Evolutionary conservation across 1,140 invertebrate species (phyloP).

Genomic region (Condylostylus longicornis): DNA sequence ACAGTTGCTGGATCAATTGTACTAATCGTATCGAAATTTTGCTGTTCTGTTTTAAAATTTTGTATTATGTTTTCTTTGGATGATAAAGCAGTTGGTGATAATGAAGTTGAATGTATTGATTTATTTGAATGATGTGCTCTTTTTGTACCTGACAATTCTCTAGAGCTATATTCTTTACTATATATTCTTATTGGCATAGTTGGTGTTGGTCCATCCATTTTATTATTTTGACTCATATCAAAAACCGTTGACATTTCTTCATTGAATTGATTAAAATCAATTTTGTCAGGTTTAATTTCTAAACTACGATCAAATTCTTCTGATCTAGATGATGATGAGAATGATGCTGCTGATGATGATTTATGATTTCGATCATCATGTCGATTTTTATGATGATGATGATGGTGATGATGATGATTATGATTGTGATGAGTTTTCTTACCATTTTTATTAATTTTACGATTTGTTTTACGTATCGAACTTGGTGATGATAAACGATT

Average conservation of each 20-base stretch:
- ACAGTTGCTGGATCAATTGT: constrained; percentile 27
- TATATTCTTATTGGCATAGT: too few relatives aligned
- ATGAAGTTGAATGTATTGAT: too few relatives aligned
- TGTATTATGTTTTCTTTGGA: constrained; percentile 30
- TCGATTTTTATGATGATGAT: constrained; percentile 5
- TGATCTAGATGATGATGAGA: constrained; percentile 14
- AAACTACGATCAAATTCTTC: constrained; percentile 8
- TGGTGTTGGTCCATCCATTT: too few relatives aligned
- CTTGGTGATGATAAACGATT: too few relatives aligned
- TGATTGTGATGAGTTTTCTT: background rate
- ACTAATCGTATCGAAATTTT: too few relatives aligned
- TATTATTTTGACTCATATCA: background rate
- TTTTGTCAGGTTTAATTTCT: constrained; percentile 8
- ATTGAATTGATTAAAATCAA: constrained; percentile 9
- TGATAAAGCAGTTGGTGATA: constrained; percentile 11
- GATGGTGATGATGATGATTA: background rate
- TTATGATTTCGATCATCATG: constrained; percentile 12
- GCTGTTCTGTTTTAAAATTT: constrained; percentile 21
- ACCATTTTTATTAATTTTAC: background rate
- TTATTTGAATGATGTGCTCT: too few relatives aligned
- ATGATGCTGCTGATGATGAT: constrained; percentile 11
- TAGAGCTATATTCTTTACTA: too few relatives aligned
- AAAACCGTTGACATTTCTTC: constrained; percentile 6
- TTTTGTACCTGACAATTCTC: too few relatives aligned
- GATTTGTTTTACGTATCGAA: background rate